Conservation (phyloP, 1,140 invertebrate genomes). For the Hormaphis cornu region DNA sequence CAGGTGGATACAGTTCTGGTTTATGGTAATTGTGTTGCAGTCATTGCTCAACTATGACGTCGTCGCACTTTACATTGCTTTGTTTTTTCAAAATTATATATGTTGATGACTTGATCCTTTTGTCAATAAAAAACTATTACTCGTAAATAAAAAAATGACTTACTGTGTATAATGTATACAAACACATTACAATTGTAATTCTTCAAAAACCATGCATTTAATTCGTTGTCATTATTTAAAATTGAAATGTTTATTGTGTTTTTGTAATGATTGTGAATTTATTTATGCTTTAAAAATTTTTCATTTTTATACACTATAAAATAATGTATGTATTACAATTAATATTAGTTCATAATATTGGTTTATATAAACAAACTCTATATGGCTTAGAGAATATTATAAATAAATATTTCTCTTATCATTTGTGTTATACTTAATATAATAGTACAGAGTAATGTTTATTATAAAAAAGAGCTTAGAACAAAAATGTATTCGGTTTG, state of each 20-base stretch:
- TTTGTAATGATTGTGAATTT: slow-evolving; percentile 25
- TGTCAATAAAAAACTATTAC: slow-evolving; percentile 7
- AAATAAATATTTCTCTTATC: background rate
- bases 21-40: slow-evolving; percentile 45
- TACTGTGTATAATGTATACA: background rate
- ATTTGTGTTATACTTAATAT: no score
- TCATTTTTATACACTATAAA: slow-evolving; percentile 21
- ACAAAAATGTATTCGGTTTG: no score
- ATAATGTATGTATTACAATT: slow-evolving; percentile 11
- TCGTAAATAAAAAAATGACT: background rate
- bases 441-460: no score
- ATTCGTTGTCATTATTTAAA: slow-evolving; percentile 10
- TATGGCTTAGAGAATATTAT: background rate
- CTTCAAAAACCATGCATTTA: background rate
- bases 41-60: background rate
- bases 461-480: no score
- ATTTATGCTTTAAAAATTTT: slow-evolving; percentile 16
- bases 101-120: slow-evolving; percentile 15
- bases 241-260: background rate
- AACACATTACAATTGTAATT: background rate
- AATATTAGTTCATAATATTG: background rate
- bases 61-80: slow-evolving; percentile 16
- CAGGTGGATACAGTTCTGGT: slow-evolving; percentile 49
- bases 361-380: background rate
- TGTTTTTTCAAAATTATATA: slow-evolving; percentile 16